Conservation (phyloP, 2,888 invertebrate species). For the Heliconius erato region DNA sequence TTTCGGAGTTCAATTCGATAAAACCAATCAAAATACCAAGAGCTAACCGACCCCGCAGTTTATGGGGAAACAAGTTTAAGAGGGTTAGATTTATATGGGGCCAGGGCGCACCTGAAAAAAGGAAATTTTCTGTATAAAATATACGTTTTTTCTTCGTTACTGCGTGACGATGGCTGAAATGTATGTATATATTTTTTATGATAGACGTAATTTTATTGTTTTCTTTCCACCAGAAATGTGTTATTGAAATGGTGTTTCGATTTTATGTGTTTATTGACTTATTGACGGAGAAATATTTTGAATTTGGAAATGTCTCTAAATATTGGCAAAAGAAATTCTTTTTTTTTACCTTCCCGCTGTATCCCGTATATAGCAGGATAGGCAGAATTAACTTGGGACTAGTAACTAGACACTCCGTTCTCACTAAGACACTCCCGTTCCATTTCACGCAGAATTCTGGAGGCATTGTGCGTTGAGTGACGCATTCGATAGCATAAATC, state of each 20-base stretch:
- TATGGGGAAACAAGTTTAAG: constrained; percentile 74
- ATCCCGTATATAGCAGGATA: too few species aligned
- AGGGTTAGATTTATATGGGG: constrained; percentile 72
- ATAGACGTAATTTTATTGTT: background rate
- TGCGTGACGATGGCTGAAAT: constrained; percentile 28
- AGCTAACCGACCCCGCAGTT: constrained; percentile 64
- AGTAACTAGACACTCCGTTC: too few species aligned
- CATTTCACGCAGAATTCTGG: too few species aligned
- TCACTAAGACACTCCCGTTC: too few species aligned
- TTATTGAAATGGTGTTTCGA: background rate
- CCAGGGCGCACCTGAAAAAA: constrained; percentile 69
- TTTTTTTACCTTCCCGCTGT: too few species aligned
- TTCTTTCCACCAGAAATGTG: background rate
- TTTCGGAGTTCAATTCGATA: constrained; percentile 70
- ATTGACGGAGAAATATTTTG: background rate
- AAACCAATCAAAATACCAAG: constrained; percentile 75
- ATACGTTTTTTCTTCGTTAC: constrained; percentile 49
- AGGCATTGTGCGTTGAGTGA: too few species aligned
- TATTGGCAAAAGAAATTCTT: too few species aligned
- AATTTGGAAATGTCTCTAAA: too few species aligned
- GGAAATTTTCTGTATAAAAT: constrained; percentile 60
- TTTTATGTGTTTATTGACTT: background rate
- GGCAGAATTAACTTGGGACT: too few species aligned
- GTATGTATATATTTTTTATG: background rate
- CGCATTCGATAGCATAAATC: too few species aligned